These are phyloP conservation scores for Opisthograptis luteolata DNA, from an alignment of 2,888 invertebrate genomes.

Conservation along the genomic window DNA sequence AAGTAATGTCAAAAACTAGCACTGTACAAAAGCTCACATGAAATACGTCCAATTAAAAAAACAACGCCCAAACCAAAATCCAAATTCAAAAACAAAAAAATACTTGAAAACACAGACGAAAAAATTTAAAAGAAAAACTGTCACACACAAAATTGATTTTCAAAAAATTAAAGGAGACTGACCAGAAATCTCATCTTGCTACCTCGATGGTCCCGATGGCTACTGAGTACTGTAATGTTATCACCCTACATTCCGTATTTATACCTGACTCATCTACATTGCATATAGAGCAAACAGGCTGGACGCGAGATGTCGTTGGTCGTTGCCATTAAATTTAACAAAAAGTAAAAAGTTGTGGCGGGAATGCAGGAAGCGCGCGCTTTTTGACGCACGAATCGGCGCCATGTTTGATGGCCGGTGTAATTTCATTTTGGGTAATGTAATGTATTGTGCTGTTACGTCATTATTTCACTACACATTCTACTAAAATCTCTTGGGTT, in stretches of 20 bases:
- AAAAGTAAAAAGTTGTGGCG: slow-evolving; percentile 46
- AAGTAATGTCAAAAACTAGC: no score
- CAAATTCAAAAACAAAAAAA: neutral
- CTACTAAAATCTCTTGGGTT: slow-evolving; percentile 12
- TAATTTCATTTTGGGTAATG: slow-evolving; percentile 34
- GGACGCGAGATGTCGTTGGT: slow-evolving; percentile 47
- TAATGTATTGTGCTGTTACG: slow-evolving; percentile 28
- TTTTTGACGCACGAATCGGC: slow-evolving; percentile 55
- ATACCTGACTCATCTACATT: slow-evolving; percentile 57
- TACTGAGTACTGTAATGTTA: slow-evolving; percentile 65
- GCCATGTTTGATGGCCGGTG: slow-evolving; percentile 46
- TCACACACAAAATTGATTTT: neutral
- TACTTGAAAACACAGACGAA: neutral
- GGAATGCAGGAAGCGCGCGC: slow-evolving; percentile 77
- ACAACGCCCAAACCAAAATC: neutral
- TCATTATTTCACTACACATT: slow-evolving; percentile 31
- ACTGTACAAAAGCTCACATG: no score
- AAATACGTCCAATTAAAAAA: neutral
- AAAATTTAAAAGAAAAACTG: neutral
- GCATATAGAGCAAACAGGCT: slow-evolving; percentile 53
- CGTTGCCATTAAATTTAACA: slow-evolving; percentile 45
- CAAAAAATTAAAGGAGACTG: slow-evolving; percentile 38
- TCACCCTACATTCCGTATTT: slow-evolving; percentile 59
- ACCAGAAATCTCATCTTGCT: slow-evolving; percentile 79
- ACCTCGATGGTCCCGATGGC: slow-evolving; percentile 59